phyloP scores from a whole-genome alignment of 2,888 invertebrate genomes.

The Leptinotarsa rubiginosa region DNA sequence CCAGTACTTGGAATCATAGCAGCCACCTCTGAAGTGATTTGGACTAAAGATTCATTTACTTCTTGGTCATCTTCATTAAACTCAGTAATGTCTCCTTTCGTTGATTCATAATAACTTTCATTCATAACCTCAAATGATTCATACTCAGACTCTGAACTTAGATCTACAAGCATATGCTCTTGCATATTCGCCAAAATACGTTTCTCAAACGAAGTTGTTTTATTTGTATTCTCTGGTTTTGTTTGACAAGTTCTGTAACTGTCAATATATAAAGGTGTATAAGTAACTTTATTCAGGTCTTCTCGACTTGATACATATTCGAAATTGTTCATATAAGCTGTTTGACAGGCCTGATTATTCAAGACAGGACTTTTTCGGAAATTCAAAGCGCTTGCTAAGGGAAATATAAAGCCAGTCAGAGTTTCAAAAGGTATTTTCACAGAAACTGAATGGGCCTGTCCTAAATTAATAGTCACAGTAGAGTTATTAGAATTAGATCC shows the following conservation, averaged over 20 bases:
- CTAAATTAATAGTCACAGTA: conserved; percentile 58
- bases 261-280: conserved; percentile 50
- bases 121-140: conserved; percentile 23
- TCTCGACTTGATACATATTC: conserved; percentile 27
- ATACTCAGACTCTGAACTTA: conserved; percentile 32
- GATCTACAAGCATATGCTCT: conserved; percentile 46
- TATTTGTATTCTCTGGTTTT: conserved; percentile 18
- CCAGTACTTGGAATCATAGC: conserved; percentile 34
- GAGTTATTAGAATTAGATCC: conserved; percentile 29
- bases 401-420: conserved; percentile 60
- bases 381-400: conserved; percentile 61
- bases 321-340: conserved; percentile 54
- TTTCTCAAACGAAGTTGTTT: conserved; percentile 47
- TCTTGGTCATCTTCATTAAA: conserved; percentile 46
- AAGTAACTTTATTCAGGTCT: conserved; percentile 42
- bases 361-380: conserved; percentile 46
- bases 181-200: conserved; percentile 50
- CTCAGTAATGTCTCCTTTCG: conserved; percentile 33
- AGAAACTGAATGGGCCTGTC: conserved; percentile 55
- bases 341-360: conserved; percentile 56
- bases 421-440: conserved; percentile 59
- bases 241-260: conserved; percentile 43
- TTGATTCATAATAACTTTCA: conserved; percentile 19
- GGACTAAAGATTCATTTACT: conserved; percentile 49
- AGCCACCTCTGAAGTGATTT: conserved; percentile 43